These are phyloP conservation scores for Ctenoplectra terminalis DNA, from an alignment of 1,140 invertebrate genomes.

Conservation along the genomic window DNA sequence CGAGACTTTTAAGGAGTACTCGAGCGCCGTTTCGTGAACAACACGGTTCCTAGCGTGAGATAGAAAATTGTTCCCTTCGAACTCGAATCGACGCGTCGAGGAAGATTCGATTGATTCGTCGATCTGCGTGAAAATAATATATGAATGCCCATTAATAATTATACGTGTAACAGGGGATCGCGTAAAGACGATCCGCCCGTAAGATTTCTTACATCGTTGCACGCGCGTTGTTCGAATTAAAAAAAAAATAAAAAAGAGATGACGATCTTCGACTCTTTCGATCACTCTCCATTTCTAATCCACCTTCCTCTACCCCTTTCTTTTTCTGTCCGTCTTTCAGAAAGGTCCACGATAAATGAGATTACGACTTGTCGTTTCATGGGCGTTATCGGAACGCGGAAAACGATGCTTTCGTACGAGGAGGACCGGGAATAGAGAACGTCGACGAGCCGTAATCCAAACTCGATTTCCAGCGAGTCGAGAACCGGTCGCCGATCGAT, in stretches of 20 bases:
- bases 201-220: not conserved
- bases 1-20: conserved; percentile 8
- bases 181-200: conserved; percentile 43
- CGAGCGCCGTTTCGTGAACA: not conserved
- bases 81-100: not conserved
- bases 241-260: not conserved
- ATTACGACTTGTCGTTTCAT: conserved; percentile 61
- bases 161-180: no score
- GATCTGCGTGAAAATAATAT: conserved; percentile 6
- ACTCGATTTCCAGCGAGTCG: conserved; percentile 27
- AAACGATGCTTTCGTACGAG: conserved; percentile 50
- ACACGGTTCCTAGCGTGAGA: not conserved
- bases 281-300: not conserved
- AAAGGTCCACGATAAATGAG: conserved; percentile 60
- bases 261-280: not conserved
- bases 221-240: not conserved
- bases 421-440: conserved; percentile 8
- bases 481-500: conserved; percentile 7
- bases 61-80: not conserved
- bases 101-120: not conserved
- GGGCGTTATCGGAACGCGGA: conserved; percentile 54
- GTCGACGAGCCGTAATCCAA: conserved; percentile 39
- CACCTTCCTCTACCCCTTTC: not conserved
- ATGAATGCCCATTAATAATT: no score
- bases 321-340: conserved; percentile 3